phyloP scores from a whole-genome alignment of 2,113 vertebrate genomes.

The Ochotona curzoniae region DNA sequence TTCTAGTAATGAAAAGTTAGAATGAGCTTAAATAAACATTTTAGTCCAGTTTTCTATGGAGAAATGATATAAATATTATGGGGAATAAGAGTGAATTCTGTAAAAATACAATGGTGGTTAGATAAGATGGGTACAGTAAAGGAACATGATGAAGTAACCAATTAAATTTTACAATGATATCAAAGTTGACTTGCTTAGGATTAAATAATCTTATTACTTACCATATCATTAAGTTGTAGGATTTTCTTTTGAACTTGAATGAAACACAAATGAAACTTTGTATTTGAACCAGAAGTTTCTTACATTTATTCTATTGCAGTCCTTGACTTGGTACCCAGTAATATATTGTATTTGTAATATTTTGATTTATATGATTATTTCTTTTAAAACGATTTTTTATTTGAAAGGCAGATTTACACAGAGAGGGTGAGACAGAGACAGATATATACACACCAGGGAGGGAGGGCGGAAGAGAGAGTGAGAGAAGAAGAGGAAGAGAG shows the following conservation, averaged over 20 bases:
- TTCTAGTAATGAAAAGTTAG: constrained; percentile 33
- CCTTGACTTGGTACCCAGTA: neutral
- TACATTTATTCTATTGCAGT: neutral
- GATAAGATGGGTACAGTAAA: neutral
- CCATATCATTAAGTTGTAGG: neutral
- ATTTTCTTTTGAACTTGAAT: neutral
- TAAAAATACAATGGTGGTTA: constrained; percentile 6
- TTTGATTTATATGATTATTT: neutral
- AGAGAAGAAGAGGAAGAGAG: too few species aligned
- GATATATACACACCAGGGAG: too few species aligned
- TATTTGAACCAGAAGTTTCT: constrained; percentile 15
- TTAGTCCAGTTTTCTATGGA: neutral
- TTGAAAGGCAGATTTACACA: too few species aligned
- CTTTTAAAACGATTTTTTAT: neutral
- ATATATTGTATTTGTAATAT: neutral
- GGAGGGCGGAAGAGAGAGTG: too few species aligned
- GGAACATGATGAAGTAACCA: neutral
- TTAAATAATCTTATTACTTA: neutral
- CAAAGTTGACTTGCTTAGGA: neutral
- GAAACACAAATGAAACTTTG: neutral
- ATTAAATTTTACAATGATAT: neutral
- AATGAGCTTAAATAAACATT: constrained; percentile 29
- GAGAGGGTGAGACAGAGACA: too few species aligned
- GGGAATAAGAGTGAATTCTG: neutral
- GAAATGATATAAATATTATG: constrained; percentile 56